Base-by-base conservation (phyloP, 2,888 invertebrate species). In the Dinocampus coccinellae region DNA sequence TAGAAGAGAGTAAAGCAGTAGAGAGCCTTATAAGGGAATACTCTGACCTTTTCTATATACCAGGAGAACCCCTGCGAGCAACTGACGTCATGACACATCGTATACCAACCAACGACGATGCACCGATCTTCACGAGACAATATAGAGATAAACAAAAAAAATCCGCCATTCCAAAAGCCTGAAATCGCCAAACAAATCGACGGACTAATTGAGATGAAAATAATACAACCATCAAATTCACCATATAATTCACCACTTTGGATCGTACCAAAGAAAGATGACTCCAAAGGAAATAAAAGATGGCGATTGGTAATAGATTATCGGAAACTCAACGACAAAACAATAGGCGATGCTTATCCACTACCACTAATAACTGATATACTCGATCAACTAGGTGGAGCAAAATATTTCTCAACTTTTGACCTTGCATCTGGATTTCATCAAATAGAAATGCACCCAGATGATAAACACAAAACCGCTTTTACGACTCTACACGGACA, bases 381-480 rank as follows among this genome's bases (percentile, higher is more conserved):
- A 13, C 42, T 26, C 6, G 63, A 63, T 16, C 63, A 63, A 63
- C 24, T 63, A 47, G 63, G 29, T 7, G 63, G 63, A 20, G 63
- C 63, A 3, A 63, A 11, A 22, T 62, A 62, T 9, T 69, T 69
- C 36, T 47, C 69, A 7, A 55, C 39, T 6, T 24, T 69, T 6
- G 57, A 69, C 33, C 34, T 63, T 4, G 62, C 77, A 10, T 73
- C 74, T n/a, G 81, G 78, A 0, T 83, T 80, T 61, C 76, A 78
- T 26, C 81, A 83, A 58, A 78, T 82, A 2, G 24, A 70, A n/a
- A 68, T 82, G 7, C 69, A 75, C 11, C 65, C 72, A n/a, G 69
- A 75, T 4, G 75, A 77, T 9, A 55, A 36, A 16, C 72, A 74
- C 20, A 76, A 79, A 60, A 79, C 75, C 0, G 77, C 80, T 1